Evolutionary conservation across 2,888 invertebrate species (phyloP), one percentile per base, ranked within the genome.

Genomic region (Drosophila conformis): DNA sequence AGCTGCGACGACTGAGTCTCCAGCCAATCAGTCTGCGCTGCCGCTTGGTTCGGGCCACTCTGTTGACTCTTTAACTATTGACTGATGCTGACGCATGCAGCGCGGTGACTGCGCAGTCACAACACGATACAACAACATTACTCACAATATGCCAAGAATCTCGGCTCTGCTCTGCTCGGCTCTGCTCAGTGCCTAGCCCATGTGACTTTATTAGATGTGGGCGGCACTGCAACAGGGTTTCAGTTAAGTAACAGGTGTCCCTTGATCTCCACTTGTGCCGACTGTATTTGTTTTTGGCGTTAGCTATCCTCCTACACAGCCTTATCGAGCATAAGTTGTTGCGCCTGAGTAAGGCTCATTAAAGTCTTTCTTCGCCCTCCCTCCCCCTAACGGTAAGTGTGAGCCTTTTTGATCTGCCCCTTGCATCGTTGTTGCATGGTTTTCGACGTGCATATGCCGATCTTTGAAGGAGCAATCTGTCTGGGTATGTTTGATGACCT

Each of bases 21-120:
- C 71, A 85, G 84, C 84, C 84, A 85, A 79, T 81, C 80, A 79
- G 84, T 85, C 84, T 86, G 66, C 69, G 76, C 42, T 71, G 66
- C 66, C 5, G 59, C 60, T 59, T 67, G 72, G 60, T 52, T 67
- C 52, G 67, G 61, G 67, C 65, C 67, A 40, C 35, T 13, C 29
- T 38, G 51, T 51, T 60, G 38, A 51, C 40, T 35, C 8, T 52
- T 63, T 57, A 15, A 2, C 48, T 63, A 25, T 56, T 63, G 48
- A 59, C 48, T 49, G 29, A 42, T 38, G 64, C 59, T 62, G 70
- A 75, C 54, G 59, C 72, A 70, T 53, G 65, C 73, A 72, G 64
- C 60, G 60, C 59, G 7, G 49, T 53, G 13, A 48, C 74, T 57
- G 69, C 60, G 64, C 52, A 49, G 57, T 49, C 48, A 63, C 62